Evolutionary conservation across 1,140 invertebrate genomes (phyloP).

Genomic region (Drosophila subobscura): DNA sequence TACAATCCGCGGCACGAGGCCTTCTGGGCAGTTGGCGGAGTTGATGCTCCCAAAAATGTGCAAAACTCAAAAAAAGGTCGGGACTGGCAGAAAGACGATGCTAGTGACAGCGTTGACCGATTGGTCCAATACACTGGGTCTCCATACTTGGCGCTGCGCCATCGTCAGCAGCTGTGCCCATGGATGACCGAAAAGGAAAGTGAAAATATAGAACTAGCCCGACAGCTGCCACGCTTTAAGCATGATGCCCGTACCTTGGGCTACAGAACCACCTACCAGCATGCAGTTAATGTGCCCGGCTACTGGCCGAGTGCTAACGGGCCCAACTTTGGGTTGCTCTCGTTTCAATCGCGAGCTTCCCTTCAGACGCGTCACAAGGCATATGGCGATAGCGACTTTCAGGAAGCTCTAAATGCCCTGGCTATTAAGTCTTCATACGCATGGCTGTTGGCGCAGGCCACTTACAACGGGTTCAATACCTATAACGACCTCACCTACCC

Average conservation of each 20-base stretch:
- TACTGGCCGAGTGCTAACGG: slow-evolving; percentile 89
- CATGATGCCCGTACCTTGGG: slow-evolving; percentile 86
- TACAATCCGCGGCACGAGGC: slow-evolving; percentile 90
- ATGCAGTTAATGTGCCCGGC: slow-evolving; percentile 90
- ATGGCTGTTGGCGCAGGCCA: slow-evolving; percentile 92
- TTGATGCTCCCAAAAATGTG: slow-evolving; percentile 85
- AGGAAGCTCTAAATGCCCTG: slow-evolving; percentile 88
- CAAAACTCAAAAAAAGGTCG: slow-evolving; percentile 81
- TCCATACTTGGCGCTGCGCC: slow-evolving; percentile 88
- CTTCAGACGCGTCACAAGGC: slow-evolving; percentile 83
- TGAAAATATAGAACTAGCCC: slow-evolving; percentile 70
- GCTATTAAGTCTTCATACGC: slow-evolving; percentile 90
- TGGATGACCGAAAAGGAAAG: slow-evolving; percentile 86
- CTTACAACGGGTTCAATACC: slow-evolving; percentile 94
- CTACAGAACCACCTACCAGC: slow-evolving; percentile 84
- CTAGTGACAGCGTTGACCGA: slow-evolving; percentile 86
- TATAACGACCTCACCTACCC: slow-evolving; percentile 95
- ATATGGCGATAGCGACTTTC: slow-evolving; percentile 84
- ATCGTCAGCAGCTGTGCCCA: slow-evolving; percentile 86
- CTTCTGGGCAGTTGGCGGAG: slow-evolving; percentile 90
- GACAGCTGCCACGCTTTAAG: slow-evolving; percentile 85
- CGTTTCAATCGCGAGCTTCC: slow-evolving; percentile 88
- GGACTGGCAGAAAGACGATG: slow-evolving; percentile 80
- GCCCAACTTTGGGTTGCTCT: slow-evolving; percentile 90
- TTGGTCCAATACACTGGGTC: slow-evolving; percentile 87